Evolutionary conservation across 2,797 vertebrate genomes (phyloP).

Genomic region (Betta splendens): DNA sequence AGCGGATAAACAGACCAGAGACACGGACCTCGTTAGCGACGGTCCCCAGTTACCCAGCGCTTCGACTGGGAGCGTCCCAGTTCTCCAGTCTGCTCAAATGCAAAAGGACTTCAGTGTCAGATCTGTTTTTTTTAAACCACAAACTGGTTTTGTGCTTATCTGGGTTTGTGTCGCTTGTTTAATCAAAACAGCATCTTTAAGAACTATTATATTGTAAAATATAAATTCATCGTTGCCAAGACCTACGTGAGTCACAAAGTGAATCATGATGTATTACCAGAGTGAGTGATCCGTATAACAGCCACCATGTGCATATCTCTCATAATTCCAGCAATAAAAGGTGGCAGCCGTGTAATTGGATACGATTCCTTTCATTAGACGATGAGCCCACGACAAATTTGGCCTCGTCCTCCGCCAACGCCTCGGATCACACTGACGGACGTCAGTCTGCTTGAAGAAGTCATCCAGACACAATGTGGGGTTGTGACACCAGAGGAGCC

Average conservation of each 20-base stretch:
- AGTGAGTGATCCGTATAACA: slow-evolving; percentile 62
- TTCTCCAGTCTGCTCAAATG: slow-evolving; percentile 52
- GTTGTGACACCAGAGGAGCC: slow-evolving; percentile 28
- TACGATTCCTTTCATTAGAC: slow-evolving; percentile 73
- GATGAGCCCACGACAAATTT: slow-evolving; percentile 70
- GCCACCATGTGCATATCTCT: slow-evolving; percentile 57
- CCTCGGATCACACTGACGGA: slow-evolving; percentile 60
- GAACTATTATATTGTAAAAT: background rate
- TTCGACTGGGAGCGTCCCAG: slow-evolving; percentile 50
- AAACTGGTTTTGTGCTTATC: slow-evolving; percentile 23
- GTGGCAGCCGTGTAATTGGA: slow-evolving; percentile 74
- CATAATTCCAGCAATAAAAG: slow-evolving; percentile 58
- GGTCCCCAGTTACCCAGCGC: slow-evolving; percentile 65
- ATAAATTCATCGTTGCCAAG: no score
- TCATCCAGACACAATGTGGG: slow-evolving; percentile 40
- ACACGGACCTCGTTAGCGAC: slow-evolving; percentile 72
- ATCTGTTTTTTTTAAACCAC: slow-evolving; percentile 19
- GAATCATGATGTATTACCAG: slow-evolving; percentile 55
- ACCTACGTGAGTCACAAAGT: slow-evolving; percentile 54
- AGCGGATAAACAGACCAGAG: slow-evolving; percentile 62
- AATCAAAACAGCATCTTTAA: no score
- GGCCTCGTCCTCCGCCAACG: slow-evolving; percentile 68
- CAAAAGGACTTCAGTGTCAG: slow-evolving; percentile 25
- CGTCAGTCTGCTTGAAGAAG: slow-evolving; percentile 50
- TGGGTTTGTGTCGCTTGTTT: no score